Base-by-base conservation (phyloP, 2,888 invertebrate genomes). In the Seladonia tumulorum region DNA sequence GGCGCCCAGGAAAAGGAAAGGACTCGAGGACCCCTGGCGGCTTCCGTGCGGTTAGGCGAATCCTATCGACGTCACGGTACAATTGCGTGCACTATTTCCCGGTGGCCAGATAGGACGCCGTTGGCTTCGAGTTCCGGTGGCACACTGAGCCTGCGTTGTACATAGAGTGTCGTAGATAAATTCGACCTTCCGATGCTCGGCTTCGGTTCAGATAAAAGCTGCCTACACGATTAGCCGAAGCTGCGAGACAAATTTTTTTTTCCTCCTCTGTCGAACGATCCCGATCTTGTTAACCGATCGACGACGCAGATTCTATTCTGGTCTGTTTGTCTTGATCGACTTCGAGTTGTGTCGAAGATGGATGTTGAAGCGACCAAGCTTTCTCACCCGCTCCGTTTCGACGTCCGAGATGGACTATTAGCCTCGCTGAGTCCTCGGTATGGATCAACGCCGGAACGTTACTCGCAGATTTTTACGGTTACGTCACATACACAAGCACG, bases 111-210 rank as follows among this genome's bases (percentile, higher is more conserved):
- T 18, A 5, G 5, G 35, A 35, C 4, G 7, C 1, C 8, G 18
- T 35, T 35, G 18, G 22, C 18, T 53, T 39, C 25, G n/a, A 25
- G 25, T 4, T 7, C 2, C 45, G 4, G 1, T 4, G 12, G 0
- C 18, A 10, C 3, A 70, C 22, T 29, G 29, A 74, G 39, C n/a
- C 10, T 0, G 10, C 10, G 0, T 10, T 16, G 3, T 39, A 4
- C 10, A 5, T 16, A 16, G 5, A 66, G 53, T 22, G 22, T 53
- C 18, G 16, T 16, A 81, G 76, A 83, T 83, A 81, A 66, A 45
- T 66, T 66, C 5, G 16, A 45, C 45, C 22, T 72, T 47, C 12
- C 18, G 5, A 25, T 75, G 5, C 0, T 12, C 4, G 18, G 22
- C 5, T 57, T 1, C 0, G 1, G 25, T 60, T 25, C 5, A 16